A percentile compares a stretch with the other conserved stretches of the same genome.
phyloP scores from a whole-genome alignment of 2,797 vertebrate genomes.

The Acomys russatus region DNA sequence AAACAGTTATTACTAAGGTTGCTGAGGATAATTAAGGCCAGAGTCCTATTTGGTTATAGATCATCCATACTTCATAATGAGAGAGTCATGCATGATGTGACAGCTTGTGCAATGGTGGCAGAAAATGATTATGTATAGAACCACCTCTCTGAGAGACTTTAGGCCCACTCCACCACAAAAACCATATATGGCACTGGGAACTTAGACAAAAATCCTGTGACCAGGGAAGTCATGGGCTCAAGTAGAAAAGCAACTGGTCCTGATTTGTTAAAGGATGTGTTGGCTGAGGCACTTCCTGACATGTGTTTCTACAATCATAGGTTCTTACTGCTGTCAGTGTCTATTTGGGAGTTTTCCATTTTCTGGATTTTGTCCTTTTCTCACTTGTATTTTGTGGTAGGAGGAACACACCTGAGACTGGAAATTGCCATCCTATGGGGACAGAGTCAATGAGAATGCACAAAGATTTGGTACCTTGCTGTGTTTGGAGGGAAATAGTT shows the following conservation, averaged over 20 bases:
- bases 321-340: background rate
- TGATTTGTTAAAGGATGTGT: background rate
- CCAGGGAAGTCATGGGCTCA: background rate
- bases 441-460: background rate
- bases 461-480: background rate
- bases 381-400: background rate
- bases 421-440: background rate
- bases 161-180: background rate
- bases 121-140: background rate
- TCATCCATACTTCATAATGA: background rate
- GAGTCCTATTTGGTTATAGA: background rate
- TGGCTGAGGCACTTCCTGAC: background rate
- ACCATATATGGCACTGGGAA: background rate
- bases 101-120: background rate
- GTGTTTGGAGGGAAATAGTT: background rate
- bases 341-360: background rate
- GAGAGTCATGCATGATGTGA: too few relatives aligned
- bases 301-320: background rate
- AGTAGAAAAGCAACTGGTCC: background rate
- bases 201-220: background rate
- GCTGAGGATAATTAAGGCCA: background rate
- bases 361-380: background rate
- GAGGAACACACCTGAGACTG: background rate
- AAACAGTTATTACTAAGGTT: background rate
- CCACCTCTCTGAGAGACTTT: background rate